Evolutionary conservation across 2,888 invertebrate species (phyloP), one percentile per base, ranked within the genome.

Genomic region (Pardosa pseudoannulata): DNA sequence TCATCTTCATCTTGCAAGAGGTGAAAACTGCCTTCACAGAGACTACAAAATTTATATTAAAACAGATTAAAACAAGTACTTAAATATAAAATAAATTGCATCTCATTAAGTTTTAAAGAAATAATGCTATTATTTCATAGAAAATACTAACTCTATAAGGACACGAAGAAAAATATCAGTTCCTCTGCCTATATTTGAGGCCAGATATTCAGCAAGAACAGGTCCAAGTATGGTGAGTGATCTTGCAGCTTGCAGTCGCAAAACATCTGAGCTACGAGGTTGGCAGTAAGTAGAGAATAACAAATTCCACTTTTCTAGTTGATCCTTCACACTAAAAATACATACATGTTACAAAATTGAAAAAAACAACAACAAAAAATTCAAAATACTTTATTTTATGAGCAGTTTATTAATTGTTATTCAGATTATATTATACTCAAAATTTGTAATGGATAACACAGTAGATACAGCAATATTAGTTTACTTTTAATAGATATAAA

Each of bases 1-100:
- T 87, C 82, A 68, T 87, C 87, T 71, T 87, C 87, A 79, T 87
- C 87, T 73, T 82, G 78, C 32, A 87, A 29, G 1, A 87, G 74
- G 11, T 81, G 23, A 1, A 87, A 29, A 74, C 72, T 73, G 5
- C 73, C 68, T 68, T 87, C 87, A 81, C 62, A 81, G 11, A 87
- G n/a, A 23, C 87, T 87, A 13, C 7, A 72, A 79, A 36, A n/a
- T n/a, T n/a, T n/a, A n/a, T n/a, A n/a, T n/a, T n/a, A n/a, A n/a
- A 46, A 23, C 5, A 29, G 56, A 56, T 16, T 32, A 68, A 56
- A 50, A 29, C n/a, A n/a, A n/a, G n/a, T n/a, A n/a, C n/a, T n/a
- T n/a, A n/a, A n/a, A n/a, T n/a, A n/a, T n/a, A n/a, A n/a, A n/a
- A n/a, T 31, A 67, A n/a, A n/a, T n/a, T n/a, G n/a, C n/a, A n/a